A percentile compares a stretch with the other conserved stretches of the same genome.
These are phyloP conservation scores for Scelioninae gen. 2 DNA, from an alignment of 2,888 invertebrate genomes.

Conservation along the genomic window DNA sequence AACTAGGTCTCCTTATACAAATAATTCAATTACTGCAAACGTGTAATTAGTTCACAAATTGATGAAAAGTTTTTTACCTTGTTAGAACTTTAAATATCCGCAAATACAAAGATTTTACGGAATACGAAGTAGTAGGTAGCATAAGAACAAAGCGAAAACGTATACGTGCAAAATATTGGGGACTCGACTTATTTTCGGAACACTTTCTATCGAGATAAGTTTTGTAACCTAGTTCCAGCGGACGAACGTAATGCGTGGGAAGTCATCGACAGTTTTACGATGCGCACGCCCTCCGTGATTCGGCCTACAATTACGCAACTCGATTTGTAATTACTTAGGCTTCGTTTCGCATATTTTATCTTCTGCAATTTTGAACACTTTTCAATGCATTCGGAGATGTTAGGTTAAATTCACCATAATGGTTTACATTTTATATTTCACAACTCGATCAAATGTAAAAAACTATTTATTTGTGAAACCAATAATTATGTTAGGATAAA, in stretches of 20 bases:
- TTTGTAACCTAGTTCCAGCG: slow-evolving; percentile 49
- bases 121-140: slow-evolving; percentile 10
- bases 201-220: slow-evolving; percentile 49
- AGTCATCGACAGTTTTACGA: slow-evolving; percentile 54
- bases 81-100: not conserved
- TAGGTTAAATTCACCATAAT: too few relatives aligned
- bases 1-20: too few relatives aligned
- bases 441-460: too few relatives aligned
- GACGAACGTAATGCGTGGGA: slow-evolving; percentile 43
- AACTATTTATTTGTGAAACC: too few relatives aligned
- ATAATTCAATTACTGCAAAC: slow-evolving; percentile 18
- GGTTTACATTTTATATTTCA: too few relatives aligned
- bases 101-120: slow-evolving; percentile 3
- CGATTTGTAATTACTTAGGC: slow-evolving; percentile 17
- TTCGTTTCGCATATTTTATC: slow-evolving; percentile 3
- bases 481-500: too few relatives aligned
- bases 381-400: too few relatives aligned
- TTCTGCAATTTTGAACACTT: too few relatives aligned
- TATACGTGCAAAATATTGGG: slow-evolving; percentile 22
- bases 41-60: slow-evolving; percentile 12
- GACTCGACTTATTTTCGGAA: slow-evolving; percentile 43
- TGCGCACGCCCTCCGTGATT: slow-evolving; percentile 35
- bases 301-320: slow-evolving; percentile 40
- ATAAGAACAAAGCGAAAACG: slow-evolving; percentile 21
- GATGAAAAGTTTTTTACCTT: not conserved